Base-by-base conservation (phyloP, 2,113 vertebrate species). In the Pomatostomus ruficeps region DNA sequence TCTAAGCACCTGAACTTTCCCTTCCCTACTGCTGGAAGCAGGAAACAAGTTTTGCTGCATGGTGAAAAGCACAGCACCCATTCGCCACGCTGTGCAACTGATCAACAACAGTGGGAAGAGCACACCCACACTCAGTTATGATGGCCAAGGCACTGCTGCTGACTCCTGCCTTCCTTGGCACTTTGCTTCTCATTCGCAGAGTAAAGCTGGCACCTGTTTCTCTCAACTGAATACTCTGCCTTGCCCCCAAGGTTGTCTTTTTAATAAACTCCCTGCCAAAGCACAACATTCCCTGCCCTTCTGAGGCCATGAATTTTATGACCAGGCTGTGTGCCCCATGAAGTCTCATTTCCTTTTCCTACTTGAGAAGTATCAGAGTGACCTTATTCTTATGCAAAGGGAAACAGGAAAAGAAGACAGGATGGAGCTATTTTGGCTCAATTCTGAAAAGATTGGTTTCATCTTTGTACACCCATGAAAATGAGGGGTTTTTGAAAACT, bases 121-220 rank as follows among this genome's bases (percentile, higher is more conserved):
- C 59, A 43, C 33, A 29, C 15, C 19, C 74, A 29, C n/a, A 1
- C 33, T 2, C 40, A 18, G 58, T 1, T 33, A 2, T 0, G 2
- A 67, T 6, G 63, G 52, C 54, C 62, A 31, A 58, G 49, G 84
- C 9, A 17, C 29, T 0, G 29, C 67, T 62, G 42, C 38, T 82
- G 45, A 28, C 74, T 83, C 58, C 12, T 49, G 55, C 4, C 58
- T 88, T 57, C 36, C 75, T 29, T 13, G 36, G 16, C 1, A 3
- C 49, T 73, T 71, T 4, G 9, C 23, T 83, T 36, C 75, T 59
- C 49, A 3, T 57, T 45, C 73, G 63, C 46, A 26, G 13, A 19
- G 36, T 76, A 46, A 52, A 75, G n/a, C 24, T 67, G 36, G 26
- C 9, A 80, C 3, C 38, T 51, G 0, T 42, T 90, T 61, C 58